phyloP scores from a whole-genome alignment of 1,140 invertebrate species.

The Tribolium castaneum region DNA sequence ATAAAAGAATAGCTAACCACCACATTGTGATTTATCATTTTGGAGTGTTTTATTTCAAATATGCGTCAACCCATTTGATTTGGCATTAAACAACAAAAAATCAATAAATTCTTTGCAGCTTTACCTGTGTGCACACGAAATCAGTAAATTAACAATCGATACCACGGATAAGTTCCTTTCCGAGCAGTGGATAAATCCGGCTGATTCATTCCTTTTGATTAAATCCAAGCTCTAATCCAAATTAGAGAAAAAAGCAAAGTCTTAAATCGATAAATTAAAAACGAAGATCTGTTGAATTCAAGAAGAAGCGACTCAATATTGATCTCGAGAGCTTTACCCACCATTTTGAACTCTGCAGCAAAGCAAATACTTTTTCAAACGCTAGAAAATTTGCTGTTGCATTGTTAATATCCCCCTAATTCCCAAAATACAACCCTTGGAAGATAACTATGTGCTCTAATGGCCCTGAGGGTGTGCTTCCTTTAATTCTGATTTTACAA shows the following conservation, averaged over 20 bases:
- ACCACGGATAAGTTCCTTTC: no score
- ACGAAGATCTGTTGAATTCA: not conserved
- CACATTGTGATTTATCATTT: no score
- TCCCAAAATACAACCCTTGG: not conserved
- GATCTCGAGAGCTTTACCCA: not conserved
- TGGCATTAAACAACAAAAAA: no score
- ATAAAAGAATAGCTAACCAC: no score
- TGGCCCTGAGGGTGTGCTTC: not conserved
- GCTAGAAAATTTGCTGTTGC: not conserved
- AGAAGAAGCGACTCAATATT: constrained; percentile 9
- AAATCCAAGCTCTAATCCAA: not conserved
- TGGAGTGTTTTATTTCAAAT: no score
- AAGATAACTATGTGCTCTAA: not conserved
- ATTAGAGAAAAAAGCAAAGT: not conserved
- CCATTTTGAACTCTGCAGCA: no score
- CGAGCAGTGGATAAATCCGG: not conserved
- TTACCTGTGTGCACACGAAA: no score
- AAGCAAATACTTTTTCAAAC: not conserved
- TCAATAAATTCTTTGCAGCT: no score
- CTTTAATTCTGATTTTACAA: not conserved
- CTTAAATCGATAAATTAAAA: not conserved
- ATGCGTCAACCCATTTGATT: no score
- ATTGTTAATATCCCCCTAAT: not conserved
- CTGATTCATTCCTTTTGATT: not conserved
- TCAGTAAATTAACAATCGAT: no score